Evolutionary conservation across 2,797 vertebrate species (phyloP).

Genomic region (Cottoperca gobio): DNA sequence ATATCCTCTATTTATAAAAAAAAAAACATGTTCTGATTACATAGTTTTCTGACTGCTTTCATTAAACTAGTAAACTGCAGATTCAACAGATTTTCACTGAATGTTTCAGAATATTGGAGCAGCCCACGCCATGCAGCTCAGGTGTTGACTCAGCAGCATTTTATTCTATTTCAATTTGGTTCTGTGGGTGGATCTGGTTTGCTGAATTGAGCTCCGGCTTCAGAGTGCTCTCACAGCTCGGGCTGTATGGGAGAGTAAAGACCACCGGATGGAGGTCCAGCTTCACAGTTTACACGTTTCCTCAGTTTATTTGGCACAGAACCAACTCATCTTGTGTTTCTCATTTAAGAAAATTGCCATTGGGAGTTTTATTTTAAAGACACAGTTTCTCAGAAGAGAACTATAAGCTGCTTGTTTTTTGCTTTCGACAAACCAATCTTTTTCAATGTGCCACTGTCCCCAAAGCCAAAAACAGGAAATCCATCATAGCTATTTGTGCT

Average conservation of each 20-base stretch:
- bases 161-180: conserved; percentile 22
- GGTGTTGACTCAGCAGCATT: conserved; percentile 37
- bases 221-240: conserved; percentile 17
- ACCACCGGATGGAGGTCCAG: conserved; percentile 50
- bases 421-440: conserved; percentile 15
- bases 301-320: conserved; percentile 1
- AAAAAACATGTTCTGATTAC: background rate
- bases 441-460: background rate
- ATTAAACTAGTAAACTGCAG: conserved; percentile 21
- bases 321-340: conserved; percentile 11
- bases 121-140: background rate
- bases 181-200: conserved; percentile 31
- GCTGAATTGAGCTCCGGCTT: conserved; percentile 14
- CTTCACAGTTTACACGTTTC: conserved; percentile 21
- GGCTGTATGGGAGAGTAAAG: conserved; percentile 13
- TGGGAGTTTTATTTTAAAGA: conserved; percentile 9
- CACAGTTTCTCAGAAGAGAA: background rate
- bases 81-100: background rate
- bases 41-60: background rate
- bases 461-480: conserved; percentile 35
- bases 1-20: background rate
- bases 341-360: conserved; percentile 2
- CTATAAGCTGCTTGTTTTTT: background rate
- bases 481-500: conserved; percentile 28
- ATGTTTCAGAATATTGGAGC: conserved; percentile 11